phyloP scores from a whole-genome alignment of 92 coral and sea anemone species.

The Palythoa grandiflora region DNA sequence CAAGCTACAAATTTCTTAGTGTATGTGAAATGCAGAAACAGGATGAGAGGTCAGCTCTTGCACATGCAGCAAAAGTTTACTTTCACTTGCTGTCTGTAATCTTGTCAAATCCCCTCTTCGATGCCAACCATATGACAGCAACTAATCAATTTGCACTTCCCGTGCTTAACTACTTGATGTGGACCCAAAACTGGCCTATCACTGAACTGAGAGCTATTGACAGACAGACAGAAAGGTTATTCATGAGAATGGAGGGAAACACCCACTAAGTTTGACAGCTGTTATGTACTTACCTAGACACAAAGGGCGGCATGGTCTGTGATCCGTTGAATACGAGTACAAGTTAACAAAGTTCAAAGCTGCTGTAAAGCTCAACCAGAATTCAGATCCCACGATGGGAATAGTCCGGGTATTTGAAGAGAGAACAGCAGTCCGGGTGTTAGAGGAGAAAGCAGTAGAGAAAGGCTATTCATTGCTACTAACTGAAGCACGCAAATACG shows the following conservation, averaged over 20 bases:
- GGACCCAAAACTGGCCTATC: not conserved
- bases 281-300: too few relatives aligned
- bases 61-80: slow-evolving; percentile 34
- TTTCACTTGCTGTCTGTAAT: too few relatives aligned
- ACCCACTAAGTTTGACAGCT: too few relatives aligned
- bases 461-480: not conserved
- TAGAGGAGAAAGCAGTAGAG: not conserved
- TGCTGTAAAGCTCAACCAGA: not conserved
- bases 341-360: not conserved
- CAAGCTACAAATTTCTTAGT: slow-evolving; percentile 46
- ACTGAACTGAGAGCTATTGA: not conserved
- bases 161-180: not conserved
- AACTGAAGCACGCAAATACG: not conserved
- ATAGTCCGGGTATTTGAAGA: too few relatives aligned
- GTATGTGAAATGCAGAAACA: slow-evolving; percentile 25
- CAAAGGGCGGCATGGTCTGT: not conserved
- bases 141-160: not conserved
- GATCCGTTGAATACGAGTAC: not conserved
- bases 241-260: too few relatives aligned
- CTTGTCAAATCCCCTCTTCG: too few relatives aligned
- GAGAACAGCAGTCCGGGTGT: too few relatives aligned
- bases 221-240: not conserved
- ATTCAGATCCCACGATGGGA: not conserved
- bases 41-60: slow-evolving; percentile 49
- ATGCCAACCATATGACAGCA: too few relatives aligned